phyloP scores from a whole-genome alignment of 2,888 invertebrate species.

The Bombyx huttoni region DNA sequence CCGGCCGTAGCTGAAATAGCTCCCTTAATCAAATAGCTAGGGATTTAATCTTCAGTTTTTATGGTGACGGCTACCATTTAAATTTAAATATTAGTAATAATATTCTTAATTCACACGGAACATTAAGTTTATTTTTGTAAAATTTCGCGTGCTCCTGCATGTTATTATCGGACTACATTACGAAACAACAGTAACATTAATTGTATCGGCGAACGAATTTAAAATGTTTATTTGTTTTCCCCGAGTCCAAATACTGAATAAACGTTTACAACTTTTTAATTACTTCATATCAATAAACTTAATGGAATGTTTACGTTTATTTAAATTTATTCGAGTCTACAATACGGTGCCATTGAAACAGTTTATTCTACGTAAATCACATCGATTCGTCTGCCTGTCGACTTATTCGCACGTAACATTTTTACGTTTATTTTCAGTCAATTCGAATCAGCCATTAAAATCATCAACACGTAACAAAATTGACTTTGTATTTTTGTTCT shows the following conservation, averaged over 20 bases:
- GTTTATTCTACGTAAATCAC: neutral
- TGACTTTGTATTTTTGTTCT: no score
- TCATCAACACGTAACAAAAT: no score
- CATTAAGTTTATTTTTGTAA: no score
- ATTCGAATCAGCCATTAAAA: neutral
- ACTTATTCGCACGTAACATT: neutral
- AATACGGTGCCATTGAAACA: neutral
- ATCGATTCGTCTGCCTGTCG: neutral
- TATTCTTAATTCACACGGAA: no score
- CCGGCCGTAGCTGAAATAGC: no score
- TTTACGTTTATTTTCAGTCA: neutral
- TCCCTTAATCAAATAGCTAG: no score
- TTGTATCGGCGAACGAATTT: neutral
- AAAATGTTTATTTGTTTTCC: neutral
- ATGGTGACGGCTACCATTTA: no score
- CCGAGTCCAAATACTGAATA: neutral
- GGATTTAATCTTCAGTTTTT: no score
- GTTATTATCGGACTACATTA: no score
- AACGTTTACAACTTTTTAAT: slow-evolving; percentile 1
- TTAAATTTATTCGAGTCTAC: neutral
- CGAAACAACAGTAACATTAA: no score
- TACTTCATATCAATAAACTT: neutral
- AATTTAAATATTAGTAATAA: no score
- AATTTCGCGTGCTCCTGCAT: no score
- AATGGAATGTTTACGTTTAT: slow-evolving; percentile 3